phyloP scores from a whole-genome alignment of 2,888 invertebrate genomes.

The Eupelmus urozonus region DNA sequence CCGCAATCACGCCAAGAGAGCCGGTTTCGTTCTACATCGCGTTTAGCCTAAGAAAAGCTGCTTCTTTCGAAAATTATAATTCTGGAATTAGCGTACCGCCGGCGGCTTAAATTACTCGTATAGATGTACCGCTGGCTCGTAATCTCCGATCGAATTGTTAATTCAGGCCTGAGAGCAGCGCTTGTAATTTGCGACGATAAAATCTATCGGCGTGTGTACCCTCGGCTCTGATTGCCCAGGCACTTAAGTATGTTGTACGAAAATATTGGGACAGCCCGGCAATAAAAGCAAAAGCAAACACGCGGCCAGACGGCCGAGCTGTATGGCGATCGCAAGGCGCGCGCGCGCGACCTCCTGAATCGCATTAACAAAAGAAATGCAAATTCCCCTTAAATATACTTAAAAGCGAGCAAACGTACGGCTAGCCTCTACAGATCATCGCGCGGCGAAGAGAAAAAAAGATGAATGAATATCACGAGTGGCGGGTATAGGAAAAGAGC shows the following conservation, averaged over 20 bases:
- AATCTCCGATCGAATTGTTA: too few species aligned
- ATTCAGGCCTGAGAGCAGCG: too few species aligned
- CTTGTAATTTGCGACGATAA: too few species aligned
- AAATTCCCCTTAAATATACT: conserved; percentile 22
- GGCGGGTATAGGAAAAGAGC: conserved; percentile 2
- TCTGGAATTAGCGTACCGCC: too few species aligned
- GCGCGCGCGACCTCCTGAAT: not conserved
- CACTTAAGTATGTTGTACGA: conserved; percentile 21
- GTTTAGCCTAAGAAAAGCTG: too few species aligned
- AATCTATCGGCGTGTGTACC: too few species aligned
- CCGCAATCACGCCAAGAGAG: conserved; percentile 29
- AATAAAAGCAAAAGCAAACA: conserved; percentile 16
- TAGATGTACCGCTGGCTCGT: too few species aligned
- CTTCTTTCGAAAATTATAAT: too few species aligned
- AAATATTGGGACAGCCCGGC: conserved; percentile 9
- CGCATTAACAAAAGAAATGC: conserved; percentile 28
- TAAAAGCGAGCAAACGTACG: not conserved
- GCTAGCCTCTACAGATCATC: not conserved
- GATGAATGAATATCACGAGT: conserved; percentile 39
- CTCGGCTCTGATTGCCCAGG: conserved; percentile 9
- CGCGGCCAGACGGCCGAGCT: not conserved
- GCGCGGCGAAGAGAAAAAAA: not conserved
- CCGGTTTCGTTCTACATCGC: not conserved
- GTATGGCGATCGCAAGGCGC: not conserved
- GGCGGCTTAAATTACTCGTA: too few species aligned